phyloP scores from a whole-genome alignment of 2,797 vertebrate species.

The Cetoscarus ocellatus region DNA sequence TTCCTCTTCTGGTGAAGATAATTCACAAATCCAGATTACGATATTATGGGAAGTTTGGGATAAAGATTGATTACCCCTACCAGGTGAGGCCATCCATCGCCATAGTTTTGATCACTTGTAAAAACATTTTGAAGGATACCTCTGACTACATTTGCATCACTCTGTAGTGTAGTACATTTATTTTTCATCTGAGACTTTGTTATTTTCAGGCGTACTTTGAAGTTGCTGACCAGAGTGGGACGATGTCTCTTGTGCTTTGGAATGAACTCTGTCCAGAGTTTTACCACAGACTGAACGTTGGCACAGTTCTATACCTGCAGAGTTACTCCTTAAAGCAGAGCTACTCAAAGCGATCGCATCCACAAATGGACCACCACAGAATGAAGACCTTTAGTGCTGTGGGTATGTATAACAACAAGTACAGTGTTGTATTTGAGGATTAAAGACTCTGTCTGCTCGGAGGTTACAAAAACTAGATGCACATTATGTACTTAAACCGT shows the following conservation, averaged over 20 bases:
- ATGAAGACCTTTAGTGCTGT: slow-evolving; percentile 87
- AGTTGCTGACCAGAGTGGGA: slow-evolving; percentile 93
- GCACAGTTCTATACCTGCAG: slow-evolving; percentile 90
- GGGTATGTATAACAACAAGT: slow-evolving; percentile 79
- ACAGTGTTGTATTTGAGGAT: background rate
- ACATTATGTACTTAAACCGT: no score
- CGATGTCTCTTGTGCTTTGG: slow-evolving; percentile 93
- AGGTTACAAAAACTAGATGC: no score
- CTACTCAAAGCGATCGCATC: slow-evolving; percentile 86
- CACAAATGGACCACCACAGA: slow-evolving; percentile 85
- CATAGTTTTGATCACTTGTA: background rate
- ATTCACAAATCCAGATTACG: slow-evolving; percentile 91
- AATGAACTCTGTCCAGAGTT: slow-evolving; percentile 92
- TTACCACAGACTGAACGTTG: slow-evolving; percentile 89
- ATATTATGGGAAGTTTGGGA: slow-evolving; percentile 91
- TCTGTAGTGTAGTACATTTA: background rate
- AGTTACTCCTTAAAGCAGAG: slow-evolving; percentile 89
- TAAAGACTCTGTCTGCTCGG: no score
- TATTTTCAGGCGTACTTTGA: slow-evolving; percentile 90
- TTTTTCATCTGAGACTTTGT: slow-evolving; percentile 1
- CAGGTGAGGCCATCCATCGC: slow-evolving; percentile 82
- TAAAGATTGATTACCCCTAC: slow-evolving; percentile 88
- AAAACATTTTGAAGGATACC: background rate
- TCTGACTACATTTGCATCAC: background rate
- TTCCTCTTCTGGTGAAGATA: slow-evolving; percentile 91